These are phyloP conservation scores for Todiramphus saurophagus DNA, from an alignment of 2,113 vertebrate species.

Conservation along the genomic window DNA sequence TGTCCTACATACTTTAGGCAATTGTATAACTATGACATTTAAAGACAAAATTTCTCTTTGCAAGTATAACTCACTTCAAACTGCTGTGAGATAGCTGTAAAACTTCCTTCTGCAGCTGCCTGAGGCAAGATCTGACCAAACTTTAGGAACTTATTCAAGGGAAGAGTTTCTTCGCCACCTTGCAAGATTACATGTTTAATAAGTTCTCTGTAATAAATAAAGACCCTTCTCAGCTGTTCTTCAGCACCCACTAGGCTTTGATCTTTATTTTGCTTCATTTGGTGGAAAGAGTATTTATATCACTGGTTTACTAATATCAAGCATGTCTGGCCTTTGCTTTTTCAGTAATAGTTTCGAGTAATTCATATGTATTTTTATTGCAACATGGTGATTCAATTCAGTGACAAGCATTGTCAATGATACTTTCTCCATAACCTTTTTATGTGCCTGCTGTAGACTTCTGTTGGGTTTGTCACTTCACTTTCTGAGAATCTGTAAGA, in stretches of 20 bases:
- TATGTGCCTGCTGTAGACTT: not conserved
- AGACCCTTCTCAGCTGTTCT: not conserved
- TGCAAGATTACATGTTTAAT: not conserved
- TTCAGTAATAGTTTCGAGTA: not conserved
- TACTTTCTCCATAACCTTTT: not conserved
- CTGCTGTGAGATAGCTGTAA: not conserved
- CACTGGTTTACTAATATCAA: not conserved
- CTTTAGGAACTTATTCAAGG: not conserved
- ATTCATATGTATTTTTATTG: not conserved
- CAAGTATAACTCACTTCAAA: not conserved
- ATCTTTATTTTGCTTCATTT: slow-evolving; percentile 14
- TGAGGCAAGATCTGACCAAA: not conserved
- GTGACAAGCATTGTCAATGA: not conserved
- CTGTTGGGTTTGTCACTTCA: not conserved
- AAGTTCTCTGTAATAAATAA: not conserved
- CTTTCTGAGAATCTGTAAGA: not conserved
- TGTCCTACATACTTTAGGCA: not conserved
- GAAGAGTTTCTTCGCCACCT: not conserved
- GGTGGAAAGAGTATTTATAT: not conserved
- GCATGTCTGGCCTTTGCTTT: not conserved
- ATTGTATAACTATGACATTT: not conserved
- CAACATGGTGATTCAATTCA: not conserved
- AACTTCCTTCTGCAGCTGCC: not conserved
- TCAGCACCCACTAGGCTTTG: not conserved
- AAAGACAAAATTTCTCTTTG: not conserved